Base-by-base conservation (phyloP, 2,888 invertebrate genomes). In the Heliconius erato region DNA sequence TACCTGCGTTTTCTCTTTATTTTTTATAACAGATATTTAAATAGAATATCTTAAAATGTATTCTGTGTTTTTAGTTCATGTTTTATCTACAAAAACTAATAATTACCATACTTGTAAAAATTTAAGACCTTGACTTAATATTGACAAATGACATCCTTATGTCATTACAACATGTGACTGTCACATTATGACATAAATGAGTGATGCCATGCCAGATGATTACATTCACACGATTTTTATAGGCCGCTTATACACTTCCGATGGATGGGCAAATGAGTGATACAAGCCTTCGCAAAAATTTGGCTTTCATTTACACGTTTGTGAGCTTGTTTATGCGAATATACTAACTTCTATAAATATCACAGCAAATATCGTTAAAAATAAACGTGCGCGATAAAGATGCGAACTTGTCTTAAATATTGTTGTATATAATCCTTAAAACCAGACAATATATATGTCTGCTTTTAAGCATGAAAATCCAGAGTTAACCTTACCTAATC, bases 141-240 rank as follows among this genome's bases (percentile, higher is more conserved):
- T n/a, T 49, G 72, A 72, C 49, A 72, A 49, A 7, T 72, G 72
- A 72, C 72, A 72, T 49, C 16, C 44, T 9, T 9, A 72, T 72
- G 72, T 72, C 44, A 44, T 16, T 72, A 72, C 16, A 14, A 72
- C 44, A 26, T 72, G 71, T 44, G 6, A n/a, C n/a, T 40, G n/a
- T 71, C 14, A 71, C 35, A 69, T 35, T 19, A 5, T 54, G 59
- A n/a, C 59, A 23, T 71, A 1, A 67, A 44, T 44, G 16, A 72
- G 54, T 54, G 54, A 54, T 23, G 54, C 23, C 54, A 54, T 2
- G 19, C 44, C 40, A 40, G 40, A 40, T 44, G 40, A 71, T 72
- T 71, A 40, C 40, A 71, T 40, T 40, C 23, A 35, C 40, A n/a
- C n/a, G 3, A 1, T 63, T n/a, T 3, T 63, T n/a, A n/a, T 54